Percentiles rank a stretch among this genome's conserved stretches.
phyloP scores from a whole-genome alignment of 2,888 invertebrate species.

The Emmelina monodactyla region DNA sequence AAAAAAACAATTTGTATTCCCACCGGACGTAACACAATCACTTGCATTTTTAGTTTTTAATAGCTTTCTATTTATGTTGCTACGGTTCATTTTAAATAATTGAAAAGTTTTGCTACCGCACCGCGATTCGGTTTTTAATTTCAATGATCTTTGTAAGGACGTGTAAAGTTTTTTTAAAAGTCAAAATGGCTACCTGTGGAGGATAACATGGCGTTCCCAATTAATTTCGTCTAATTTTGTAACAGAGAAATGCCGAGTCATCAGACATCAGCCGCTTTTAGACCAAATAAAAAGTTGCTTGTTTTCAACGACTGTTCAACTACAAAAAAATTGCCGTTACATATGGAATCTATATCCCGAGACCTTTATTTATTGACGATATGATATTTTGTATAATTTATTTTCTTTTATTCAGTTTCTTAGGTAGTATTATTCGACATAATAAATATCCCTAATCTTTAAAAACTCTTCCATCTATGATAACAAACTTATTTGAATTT shows the following conservation, averaged over 20 bases:
- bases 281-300: constrained; percentile 34
- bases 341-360: too few relatives aligned
- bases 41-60: constrained; percentile 32
- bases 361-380: too few relatives aligned
- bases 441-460: too few relatives aligned
- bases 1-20: constrained; percentile 22
- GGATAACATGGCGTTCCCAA: constrained; percentile 26
- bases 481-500: too few relatives aligned
- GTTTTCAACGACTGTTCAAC: constrained; percentile 50
- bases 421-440: too few relatives aligned
- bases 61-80: constrained; percentile 50
- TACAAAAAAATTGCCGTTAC: too few relatives aligned
- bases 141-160: constrained; percentile 23
- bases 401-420: too few relatives aligned
- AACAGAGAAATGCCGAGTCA: constrained; percentile 44
- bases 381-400: too few relatives aligned
- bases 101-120: constrained; percentile 52
- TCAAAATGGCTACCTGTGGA: constrained; percentile 42
- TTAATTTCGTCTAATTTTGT: constrained; percentile 52
- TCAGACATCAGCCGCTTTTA: constrained; percentile 47
- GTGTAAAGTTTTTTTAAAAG: constrained; percentile 20
- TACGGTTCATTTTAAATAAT: constrained; percentile 32
- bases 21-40: constrained; percentile 26
- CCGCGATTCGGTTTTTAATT: constrained; percentile 25
- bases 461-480: too few relatives aligned